A percentile compares a stretch with the other conserved stretches of the same genome.
Conservation (phyloP, 1,140 invertebrate species). For the Gonioctena quinquepunctata region DNA sequence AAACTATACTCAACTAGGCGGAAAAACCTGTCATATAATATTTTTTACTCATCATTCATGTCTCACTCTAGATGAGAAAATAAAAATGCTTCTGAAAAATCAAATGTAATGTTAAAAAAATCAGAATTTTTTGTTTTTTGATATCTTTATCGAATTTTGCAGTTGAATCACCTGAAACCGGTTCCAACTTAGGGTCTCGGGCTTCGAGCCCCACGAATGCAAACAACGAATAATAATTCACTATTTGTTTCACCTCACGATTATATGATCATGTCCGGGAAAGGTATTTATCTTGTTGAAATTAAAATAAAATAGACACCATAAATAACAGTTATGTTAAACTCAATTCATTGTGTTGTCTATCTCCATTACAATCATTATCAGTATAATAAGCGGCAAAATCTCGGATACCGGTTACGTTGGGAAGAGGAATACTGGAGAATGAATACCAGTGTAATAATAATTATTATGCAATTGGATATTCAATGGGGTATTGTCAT, state of each 20-base stretch:
- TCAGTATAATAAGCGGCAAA: neutral
- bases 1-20: too few relatives aligned
- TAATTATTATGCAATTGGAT: neutral
- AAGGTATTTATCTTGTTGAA: neutral
- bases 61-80: too few relatives aligned
- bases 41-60: too few relatives aligned
- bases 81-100: too few relatives aligned
- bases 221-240: too few relatives aligned
- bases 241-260: neutral
- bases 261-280: neutral
- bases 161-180: too few relatives aligned
- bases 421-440: neutral
- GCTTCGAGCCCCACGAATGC: too few relatives aligned
- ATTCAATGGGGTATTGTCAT: neutral
- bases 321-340: constrained; percentile 4
- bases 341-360: neutral
- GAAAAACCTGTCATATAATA: too few relatives aligned
- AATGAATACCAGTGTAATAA: neutral
- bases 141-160: too few relatives aligned
- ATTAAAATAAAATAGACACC: neutral
- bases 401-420: neutral
- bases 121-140: too few relatives aligned
- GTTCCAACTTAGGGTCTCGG: too few relatives aligned
- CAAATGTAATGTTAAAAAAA: too few relatives aligned
- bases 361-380: constrained; percentile 1